Evolutionary conservation across 2,797 vertebrate genomes (phyloP), one percentile per base, ranked within the genome.

Genomic region (Enteromius anoplus): DNA sequence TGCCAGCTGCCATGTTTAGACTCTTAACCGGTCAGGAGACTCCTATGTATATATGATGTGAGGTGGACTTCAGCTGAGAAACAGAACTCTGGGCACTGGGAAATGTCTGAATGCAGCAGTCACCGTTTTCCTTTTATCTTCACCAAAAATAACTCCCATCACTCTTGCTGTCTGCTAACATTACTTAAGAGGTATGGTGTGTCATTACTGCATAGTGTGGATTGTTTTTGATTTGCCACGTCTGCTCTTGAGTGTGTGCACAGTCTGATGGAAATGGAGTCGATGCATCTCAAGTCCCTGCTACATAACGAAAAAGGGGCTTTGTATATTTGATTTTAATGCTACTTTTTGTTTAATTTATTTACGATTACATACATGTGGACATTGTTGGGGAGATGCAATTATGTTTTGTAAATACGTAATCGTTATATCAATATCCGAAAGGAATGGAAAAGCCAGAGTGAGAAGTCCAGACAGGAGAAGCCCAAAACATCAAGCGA

Each of bases 1-100:
- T 99, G 98, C 98, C 98, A 15, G 98, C 98, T 0, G 98, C 98
- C 89, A 99, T 99, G 98, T 99, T 98, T 94, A 94, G 98, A 93
- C 97, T 99, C 55, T 96, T 99, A 60, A 99, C 98, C 0, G 98
- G 98, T 78, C 98, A 99, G 90, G 98, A 99, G 94, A 98, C 97
- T 0, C 98, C 98, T 0, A 93, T 99, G 85, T 99, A 99, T 94
- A 98, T 99, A 95, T 99, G 93, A 91, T 69, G 21, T 17, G 64
- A 82, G 62, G 32, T 45, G 71, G 34, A 82, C 73, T 75, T 75
- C 32, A 73, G 62, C 78, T 77, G 19, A 88, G 80, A 65, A 82
- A 51, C 42, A 66, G 45, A 37, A 70, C 26, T 60, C 58, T 26
- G 72, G 37, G n/a, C 37, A 77, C 73, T 40, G 40, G 62, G 60